Base-by-base conservation (phyloP, 2,113 vertebrate genomes). In the Ptychochromis oligacanthus region DNA sequence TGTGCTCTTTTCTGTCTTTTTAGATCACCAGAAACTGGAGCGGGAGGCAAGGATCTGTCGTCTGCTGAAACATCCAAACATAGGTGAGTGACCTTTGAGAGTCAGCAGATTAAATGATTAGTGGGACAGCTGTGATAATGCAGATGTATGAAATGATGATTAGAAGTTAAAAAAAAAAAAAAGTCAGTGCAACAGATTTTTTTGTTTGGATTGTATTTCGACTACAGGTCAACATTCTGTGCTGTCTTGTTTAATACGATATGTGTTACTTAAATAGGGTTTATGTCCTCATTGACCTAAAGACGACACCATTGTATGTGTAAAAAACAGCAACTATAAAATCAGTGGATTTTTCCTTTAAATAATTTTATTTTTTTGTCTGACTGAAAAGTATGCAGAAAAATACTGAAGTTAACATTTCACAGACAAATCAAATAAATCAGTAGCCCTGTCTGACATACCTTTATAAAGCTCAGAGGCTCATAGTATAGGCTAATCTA, bases 21-120 rank as follows among this genome's bases (percentile, higher is more conserved):
- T 89, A 95, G 94, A 95, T 93, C 94, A 95, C 70, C 94, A 95
- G 92, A 95, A 95, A 85, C 80, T 95, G 79, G 94, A 95, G 18
- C 93, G 94, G 10, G 94, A 95, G 86, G 94, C 94, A 1, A 92
- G 93, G 84, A 95, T 95, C 81, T 95, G 94, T 76, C 93, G 94
- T 75, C 91, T 95, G 87, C 93, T 95, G 31, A 95, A 95, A 82
- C 94, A 95, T 86, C 91, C 93, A 60, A 95, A 95, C 90, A 95
- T 95, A 62, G 94, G 94, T 94, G 87, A 92, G 93, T 88, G 43
- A 28, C 54, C 36, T 65, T n/a, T 18, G 7, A 46, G 54, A 77
- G 78, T 1, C 17, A 43, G 4, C 36, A 36, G 36, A 46, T 55
- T 36, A 61, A 56, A 62, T 17, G 38, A 72, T 75, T 4, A 55